Evolutionary conservation across 2,797 vertebrate genomes (phyloP).

Genomic region (Enteromius trimaculatus): DNA sequence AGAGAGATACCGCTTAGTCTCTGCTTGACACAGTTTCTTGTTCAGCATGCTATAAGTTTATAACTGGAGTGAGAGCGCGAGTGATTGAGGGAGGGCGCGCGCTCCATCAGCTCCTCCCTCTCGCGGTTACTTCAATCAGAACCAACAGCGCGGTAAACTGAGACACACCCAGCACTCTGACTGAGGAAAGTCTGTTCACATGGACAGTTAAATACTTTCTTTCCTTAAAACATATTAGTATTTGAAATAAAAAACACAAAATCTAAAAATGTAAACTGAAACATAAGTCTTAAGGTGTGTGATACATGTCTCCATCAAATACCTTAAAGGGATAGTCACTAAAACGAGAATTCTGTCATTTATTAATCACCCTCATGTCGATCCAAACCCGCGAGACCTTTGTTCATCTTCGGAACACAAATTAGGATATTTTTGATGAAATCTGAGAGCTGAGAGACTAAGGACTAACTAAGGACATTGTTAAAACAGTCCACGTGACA

Average conservation of each 20-base stretch:
- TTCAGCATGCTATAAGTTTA: neutral
- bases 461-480: too few species aligned
- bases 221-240: neutral
- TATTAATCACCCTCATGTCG: neutral
- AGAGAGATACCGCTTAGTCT: neutral
- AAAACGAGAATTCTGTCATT: neutral
- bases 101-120: constrained; percentile 29
- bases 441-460: neutral
- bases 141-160: neutral
- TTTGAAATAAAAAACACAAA: neutral
- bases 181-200: neutral
- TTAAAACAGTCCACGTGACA: too few species aligned
- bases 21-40: neutral
- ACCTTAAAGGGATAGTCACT: neutral
- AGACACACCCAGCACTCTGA: neutral
- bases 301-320: neutral
- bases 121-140: neutral
- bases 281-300: neutral
- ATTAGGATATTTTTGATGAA: neutral
- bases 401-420: neutral
- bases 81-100: too few species aligned
- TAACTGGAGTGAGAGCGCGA: neutral
- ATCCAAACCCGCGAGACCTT: neutral
- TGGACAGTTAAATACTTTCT: neutral
- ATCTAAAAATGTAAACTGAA: neutral